Conservation (phyloP, 2,113 vertebrate species). For the Balaeniceps rex region DNA sequence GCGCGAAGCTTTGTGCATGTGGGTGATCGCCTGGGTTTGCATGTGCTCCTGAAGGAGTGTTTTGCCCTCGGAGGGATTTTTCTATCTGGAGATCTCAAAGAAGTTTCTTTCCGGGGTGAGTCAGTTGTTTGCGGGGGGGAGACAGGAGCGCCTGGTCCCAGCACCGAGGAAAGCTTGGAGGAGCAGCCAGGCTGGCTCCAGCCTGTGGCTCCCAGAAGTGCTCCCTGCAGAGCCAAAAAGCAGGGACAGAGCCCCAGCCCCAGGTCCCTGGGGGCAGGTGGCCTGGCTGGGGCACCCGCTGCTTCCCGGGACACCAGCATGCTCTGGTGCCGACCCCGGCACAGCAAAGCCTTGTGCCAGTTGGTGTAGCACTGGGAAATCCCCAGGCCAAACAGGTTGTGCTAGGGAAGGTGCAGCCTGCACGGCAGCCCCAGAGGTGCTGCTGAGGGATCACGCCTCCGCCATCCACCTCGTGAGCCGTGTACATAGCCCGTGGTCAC, state of each 20-base stretch:
- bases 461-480: neutral
- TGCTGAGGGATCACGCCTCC: neutral
- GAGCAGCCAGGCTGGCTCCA: neutral
- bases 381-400: neutral
- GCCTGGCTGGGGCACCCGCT: neutral
- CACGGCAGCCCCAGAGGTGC: neutral
- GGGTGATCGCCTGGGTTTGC: neutral
- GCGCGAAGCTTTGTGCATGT: neutral
- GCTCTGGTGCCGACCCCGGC: rapidly evolving
- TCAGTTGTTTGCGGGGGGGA: neutral
- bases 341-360: neutral
- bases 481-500: neutral
- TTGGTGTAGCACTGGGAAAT: neutral
- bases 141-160: neutral
- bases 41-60: neutral
- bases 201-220: neutral
- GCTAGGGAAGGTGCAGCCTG: neutral
- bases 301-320: rapidly evolving
- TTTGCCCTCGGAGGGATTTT: neutral
- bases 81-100: constrained; percentile 9
- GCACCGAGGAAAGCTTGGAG: neutral
- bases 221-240: neutral
- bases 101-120: constrained; percentile 5
- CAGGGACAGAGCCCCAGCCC: neutral
- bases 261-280: neutral